A percentile compares a stretch with the other conserved stretches of the same genome.
These are phyloP conservation scores for Mustela lutreola DNA, from an alignment of 2,113 vertebrate species.

Conservation along the genomic window DNA sequence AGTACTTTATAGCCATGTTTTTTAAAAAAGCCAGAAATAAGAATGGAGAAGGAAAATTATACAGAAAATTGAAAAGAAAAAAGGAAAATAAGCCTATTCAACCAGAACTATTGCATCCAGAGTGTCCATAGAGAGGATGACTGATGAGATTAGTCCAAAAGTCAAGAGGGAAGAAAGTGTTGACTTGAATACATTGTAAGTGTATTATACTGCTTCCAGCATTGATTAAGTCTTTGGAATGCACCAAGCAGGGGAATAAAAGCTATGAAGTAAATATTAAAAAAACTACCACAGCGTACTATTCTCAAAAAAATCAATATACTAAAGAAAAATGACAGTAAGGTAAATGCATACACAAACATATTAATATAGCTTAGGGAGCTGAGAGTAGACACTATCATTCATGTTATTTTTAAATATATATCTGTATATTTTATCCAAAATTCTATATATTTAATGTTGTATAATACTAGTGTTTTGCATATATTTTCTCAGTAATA, in stretches of 20 bases:
- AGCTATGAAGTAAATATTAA: slow-evolving; percentile 21
- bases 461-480: neutral
- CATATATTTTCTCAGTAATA: neutral
- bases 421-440: neutral
- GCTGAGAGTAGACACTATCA: neutral
- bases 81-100: neutral
- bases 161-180: neutral
- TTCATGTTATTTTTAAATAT: neutral
- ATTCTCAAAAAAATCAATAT: slow-evolving; percentile 50
- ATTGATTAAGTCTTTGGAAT: slow-evolving; percentile 37
- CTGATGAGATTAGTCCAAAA: neutral
- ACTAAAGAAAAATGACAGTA: neutral
- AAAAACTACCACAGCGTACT: neutral
- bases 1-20: neutral
- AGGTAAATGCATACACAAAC: neutral
- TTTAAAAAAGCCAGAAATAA: neutral
- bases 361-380: neutral
- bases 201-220: slow-evolving; percentile 20
- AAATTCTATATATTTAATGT: neutral
- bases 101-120: neutral
- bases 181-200: neutral
- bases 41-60: neutral
- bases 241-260: neutral
- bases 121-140: neutral
- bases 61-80: neutral